Conservation (phyloP, 92 coral and sea anemone species). For the Umimayanthus chanpuru region DNA sequence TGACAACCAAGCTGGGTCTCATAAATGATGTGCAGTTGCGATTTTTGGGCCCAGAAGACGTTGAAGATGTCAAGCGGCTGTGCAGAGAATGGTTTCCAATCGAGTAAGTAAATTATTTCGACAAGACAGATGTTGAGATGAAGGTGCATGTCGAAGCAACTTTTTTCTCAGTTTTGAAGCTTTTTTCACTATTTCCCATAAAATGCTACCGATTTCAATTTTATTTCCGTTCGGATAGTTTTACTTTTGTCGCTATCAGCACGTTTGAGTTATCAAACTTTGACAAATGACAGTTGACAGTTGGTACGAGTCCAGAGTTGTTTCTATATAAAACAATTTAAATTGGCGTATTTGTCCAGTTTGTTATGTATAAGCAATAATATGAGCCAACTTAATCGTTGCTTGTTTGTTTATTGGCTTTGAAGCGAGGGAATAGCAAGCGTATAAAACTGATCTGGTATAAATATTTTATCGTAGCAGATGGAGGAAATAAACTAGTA, state of each 20-base stretch:
- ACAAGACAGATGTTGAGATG: background rate
- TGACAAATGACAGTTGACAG: constrained; percentile 2
- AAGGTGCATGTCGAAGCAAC: background rate
- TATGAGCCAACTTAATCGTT: background rate
- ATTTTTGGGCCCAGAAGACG: constrained; percentile 90
- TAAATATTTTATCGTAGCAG: background rate
- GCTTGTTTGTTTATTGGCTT: background rate
- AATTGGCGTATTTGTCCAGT: constrained; percentile 7
- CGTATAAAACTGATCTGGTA: background rate
- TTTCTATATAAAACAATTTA: background rate
- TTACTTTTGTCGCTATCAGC: background rate
- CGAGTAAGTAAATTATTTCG: constrained; percentile 76
- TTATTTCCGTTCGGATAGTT: background rate
- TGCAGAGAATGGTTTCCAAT: constrained; percentile 99
- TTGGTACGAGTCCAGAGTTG: background rate
- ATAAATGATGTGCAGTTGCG: constrained; percentile 92
- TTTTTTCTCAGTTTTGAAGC: background rate
- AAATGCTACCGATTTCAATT: background rate
- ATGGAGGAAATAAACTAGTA: too few relatives aligned
- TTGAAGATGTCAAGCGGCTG: constrained; percentile 91
- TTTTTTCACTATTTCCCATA: too few relatives aligned
- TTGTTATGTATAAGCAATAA: background rate
- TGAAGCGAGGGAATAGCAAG: background rate
- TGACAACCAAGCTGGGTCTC: constrained; percentile 98
- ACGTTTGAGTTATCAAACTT: background rate